These are phyloP conservation scores for Gymnocephalus cernua DNA, from an alignment of 2,113 vertebrate species.

Conservation along the genomic window DNA sequence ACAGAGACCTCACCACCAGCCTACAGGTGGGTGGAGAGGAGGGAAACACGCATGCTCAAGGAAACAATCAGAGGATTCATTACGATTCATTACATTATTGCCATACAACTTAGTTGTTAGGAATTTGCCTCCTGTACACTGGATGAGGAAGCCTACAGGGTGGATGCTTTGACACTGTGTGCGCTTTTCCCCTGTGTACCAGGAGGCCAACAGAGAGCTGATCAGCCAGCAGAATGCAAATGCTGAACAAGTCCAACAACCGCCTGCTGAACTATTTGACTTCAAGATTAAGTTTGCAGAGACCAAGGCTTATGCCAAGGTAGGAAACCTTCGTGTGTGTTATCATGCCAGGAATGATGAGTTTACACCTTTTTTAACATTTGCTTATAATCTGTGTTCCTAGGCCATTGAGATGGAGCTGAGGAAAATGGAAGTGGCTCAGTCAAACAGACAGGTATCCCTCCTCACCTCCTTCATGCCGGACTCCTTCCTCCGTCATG, in stretches of 20 bases:
- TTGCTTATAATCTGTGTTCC: neutral
- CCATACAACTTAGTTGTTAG: no score
- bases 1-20: slow-evolving; percentile 91
- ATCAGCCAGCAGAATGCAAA: slow-evolving; percentile 93
- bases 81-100: no score
- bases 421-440: slow-evolving; percentile 96
- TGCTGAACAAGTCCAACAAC: slow-evolving; percentile 91
- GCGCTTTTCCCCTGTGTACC: neutral
- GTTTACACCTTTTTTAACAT: neutral
- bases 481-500: slow-evolving; percentile 95
- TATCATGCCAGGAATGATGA: neutral
- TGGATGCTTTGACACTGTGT: neutral
- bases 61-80: neutral
- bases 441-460: slow-evolving; percentile 93
- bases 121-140: neutral
- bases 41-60: neutral
- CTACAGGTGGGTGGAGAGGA: slow-evolving; percentile 86
- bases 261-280: slow-evolving; percentile 94
- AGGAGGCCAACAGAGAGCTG: slow-evolving; percentile 96
- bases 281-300: slow-evolving; percentile 99
- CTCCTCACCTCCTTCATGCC: slow-evolving; percentile 98
- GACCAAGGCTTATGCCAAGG: slow-evolving; percentile 98
- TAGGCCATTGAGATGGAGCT: slow-evolving; percentile 99
- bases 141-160: neutral
- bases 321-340: slow-evolving; percentile 55